phyloP scores from a whole-genome alignment of 2,888 invertebrate genomes.

The Diarsia mendica region DNA sequence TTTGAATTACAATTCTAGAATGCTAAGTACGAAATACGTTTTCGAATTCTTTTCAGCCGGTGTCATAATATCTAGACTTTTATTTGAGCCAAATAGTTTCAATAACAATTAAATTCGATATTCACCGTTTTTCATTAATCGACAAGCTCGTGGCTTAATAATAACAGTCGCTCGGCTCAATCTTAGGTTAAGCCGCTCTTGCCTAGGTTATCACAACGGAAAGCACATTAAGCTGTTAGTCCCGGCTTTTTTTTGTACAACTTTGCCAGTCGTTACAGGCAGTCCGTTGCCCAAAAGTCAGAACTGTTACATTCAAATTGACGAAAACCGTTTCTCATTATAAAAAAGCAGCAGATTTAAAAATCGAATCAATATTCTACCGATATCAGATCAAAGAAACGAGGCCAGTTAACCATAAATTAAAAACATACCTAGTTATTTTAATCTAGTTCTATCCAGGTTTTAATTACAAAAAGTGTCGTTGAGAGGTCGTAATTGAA shows the following conservation, averaged over 20 bases:
- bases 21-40: constrained; percentile 17
- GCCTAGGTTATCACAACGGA: too few species aligned
- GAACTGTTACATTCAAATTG: too few species aligned
- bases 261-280: too few species aligned
- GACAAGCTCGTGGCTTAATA: too few species aligned
- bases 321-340: background rate
- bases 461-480: constrained; percentile 59
- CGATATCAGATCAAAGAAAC: background rate
- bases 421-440: constrained; percentile 30
- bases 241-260: too few species aligned
- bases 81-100: constrained; percentile 10
- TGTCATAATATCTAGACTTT: background rate
- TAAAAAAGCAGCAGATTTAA: background rate
- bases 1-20: constrained; percentile 19
- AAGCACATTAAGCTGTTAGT: too few species aligned
- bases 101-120: constrained; percentile 7
- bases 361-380: constrained; percentile 8
- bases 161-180: too few species aligned
- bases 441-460: constrained; percentile 39
- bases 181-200: too few species aligned
- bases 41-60: constrained; percentile 9
- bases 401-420: constrained; percentile 8
- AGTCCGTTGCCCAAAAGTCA: too few species aligned
- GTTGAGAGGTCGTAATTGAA: constrained; percentile 56
- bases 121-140: background rate